Conservation (phyloP, 2,113 vertebrate genomes). For the Gadus macrocephalus region DNA sequence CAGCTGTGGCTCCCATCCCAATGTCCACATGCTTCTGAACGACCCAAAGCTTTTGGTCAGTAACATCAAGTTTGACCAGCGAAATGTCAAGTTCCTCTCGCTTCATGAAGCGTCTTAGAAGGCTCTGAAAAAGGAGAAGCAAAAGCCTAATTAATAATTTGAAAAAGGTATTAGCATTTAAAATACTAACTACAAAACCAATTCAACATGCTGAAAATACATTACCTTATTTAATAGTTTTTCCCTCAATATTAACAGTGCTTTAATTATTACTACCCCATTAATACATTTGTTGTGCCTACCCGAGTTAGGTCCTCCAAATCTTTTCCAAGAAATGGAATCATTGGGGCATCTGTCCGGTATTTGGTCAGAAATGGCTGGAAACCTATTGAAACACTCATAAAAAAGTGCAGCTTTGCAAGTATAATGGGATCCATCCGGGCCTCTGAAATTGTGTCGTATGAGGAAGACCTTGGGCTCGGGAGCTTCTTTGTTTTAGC, state of each 20-base stretch:
- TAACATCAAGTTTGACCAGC: constrained; percentile 30
- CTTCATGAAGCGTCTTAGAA: constrained; percentile 32
- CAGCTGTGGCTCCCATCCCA: neutral
- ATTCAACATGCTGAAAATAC: constrained; percentile 16
- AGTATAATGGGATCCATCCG: constrained; percentile 21
- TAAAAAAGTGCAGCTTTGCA: constrained; percentile 31
- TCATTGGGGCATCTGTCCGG: neutral
- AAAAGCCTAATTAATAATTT: constrained; percentile 8
- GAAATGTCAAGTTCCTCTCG: constrained; percentile 24
- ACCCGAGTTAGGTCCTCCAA: no score
- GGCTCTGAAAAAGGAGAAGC: constrained; percentile 31
- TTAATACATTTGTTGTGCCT: no score
- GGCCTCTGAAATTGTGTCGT: constrained; percentile 12
- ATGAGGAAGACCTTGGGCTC: constrained; percentile 13
- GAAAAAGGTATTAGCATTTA: constrained; percentile 19
- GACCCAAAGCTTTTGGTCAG: constrained; percentile 25
- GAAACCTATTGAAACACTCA: constrained; percentile 26
- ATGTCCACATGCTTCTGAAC: no score
- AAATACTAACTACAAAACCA: constrained; percentile 9
- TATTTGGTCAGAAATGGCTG: constrained; percentile 29
- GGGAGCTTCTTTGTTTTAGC: constrained; percentile 35
- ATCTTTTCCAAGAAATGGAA: no score
- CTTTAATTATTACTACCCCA: neutral
- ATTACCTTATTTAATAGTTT: constrained; percentile 21
- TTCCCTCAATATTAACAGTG: constrained; percentile 10